Evolutionary conservation across 2,797 vertebrate genomes (phyloP).

Genomic region (Eospalax fontanierii): DNA sequence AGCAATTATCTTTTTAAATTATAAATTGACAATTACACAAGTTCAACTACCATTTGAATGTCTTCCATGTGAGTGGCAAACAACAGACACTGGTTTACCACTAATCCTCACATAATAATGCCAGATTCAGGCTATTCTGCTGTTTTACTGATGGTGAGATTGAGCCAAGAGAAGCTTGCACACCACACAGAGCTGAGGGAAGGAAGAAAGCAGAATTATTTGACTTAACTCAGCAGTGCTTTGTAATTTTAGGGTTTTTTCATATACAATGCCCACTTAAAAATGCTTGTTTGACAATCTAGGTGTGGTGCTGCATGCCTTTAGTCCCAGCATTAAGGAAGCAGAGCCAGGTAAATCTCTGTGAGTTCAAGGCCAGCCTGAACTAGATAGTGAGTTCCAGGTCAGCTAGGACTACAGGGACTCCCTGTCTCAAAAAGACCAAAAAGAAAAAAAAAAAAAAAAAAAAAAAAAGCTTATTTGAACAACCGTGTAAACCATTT

Average conservation of each 20-base stretch:
- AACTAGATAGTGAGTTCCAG: too few relatives aligned
- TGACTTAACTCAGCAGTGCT: neutral
- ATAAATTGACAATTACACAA: constrained; percentile 2
- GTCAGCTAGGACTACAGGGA: too few relatives aligned
- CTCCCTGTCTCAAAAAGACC: too few relatives aligned
- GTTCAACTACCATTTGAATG: neutral
- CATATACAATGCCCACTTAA: neutral
- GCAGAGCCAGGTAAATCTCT: too few relatives aligned
- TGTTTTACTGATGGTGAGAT: neutral
- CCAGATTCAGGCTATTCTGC: neutral
- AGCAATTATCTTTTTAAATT: constrained; percentile 40
- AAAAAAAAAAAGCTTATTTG: too few relatives aligned
- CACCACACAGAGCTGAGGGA: neutral
- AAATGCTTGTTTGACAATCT: neutral
- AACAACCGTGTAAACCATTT: neutral
- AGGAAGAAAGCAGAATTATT: neutral
- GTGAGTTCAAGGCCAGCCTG: too few relatives aligned
- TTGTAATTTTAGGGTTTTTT: neutral
- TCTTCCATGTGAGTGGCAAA: neutral
- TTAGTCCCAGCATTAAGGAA: too few relatives aligned
- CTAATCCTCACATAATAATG: neutral
- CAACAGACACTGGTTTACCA: neutral
- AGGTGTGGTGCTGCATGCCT: too few relatives aligned
- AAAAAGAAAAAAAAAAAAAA: too few relatives aligned
- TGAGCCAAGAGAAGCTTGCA: neutral